A percentile compares a stretch with the other conserved stretches of the same genome.
Conservation (phyloP, 2,113 vertebrate species). For the Campylorhamphus procurvoides region DNA sequence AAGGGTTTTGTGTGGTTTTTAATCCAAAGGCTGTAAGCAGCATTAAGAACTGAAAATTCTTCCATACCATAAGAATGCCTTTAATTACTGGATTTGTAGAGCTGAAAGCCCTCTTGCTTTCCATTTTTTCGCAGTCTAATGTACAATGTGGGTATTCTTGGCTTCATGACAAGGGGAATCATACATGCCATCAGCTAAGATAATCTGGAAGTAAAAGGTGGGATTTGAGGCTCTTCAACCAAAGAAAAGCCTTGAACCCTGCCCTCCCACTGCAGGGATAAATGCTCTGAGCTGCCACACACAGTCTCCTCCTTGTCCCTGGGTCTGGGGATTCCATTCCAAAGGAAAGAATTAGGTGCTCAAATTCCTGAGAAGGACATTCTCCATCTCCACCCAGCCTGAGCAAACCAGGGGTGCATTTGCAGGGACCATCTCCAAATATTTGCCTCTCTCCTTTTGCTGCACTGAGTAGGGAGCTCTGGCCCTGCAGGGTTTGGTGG, state of each 20-base stretch:
- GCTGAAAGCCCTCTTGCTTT: neutral
- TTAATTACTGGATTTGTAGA: neutral
- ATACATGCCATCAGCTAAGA: neutral
- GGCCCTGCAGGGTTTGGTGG: neutral
- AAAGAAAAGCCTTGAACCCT: neutral
- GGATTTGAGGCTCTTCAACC: neutral
- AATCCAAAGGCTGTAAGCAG: neutral
- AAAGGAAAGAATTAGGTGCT: neutral
- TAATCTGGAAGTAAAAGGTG: neutral
- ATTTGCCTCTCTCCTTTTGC: neutral
- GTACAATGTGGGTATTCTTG: neutral
- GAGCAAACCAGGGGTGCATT: rapidly evolving
- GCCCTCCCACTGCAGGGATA: neutral
- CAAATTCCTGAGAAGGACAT: neutral
- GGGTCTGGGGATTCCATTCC: neutral
- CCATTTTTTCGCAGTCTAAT: neutral
- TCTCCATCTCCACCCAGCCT: neutral
- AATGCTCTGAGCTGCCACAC: neutral
- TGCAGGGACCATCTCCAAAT: rapidly evolving
- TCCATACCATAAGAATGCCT: neutral
- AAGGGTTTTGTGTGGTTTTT: neutral
- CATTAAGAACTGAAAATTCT: neutral
- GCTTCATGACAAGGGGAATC: neutral
- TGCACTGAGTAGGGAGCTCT: neutral
- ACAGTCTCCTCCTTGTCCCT: neutral